Evolutionary conservation across 1,140 invertebrate genomes (phyloP).

Genomic region (Apis florea): DNA sequence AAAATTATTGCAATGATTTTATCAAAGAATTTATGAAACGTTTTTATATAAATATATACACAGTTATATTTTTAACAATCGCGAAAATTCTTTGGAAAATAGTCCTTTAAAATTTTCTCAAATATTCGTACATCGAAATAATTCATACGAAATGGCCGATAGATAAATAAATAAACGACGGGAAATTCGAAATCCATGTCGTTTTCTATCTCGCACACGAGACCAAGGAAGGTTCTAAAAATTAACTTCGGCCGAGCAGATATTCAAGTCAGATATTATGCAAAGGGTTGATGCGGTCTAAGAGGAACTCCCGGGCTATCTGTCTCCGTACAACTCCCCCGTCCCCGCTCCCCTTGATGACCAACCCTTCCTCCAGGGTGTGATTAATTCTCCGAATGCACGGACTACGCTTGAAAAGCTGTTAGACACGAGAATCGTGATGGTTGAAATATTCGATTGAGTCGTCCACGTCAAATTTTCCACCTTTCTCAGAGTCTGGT

Average conservation of each 20-base stretch:
- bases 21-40: no score
- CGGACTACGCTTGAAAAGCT: conserved; percentile 42
- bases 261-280: conserved; percentile 37
- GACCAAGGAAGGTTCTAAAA: conserved; percentile 9
- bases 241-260: conserved; percentile 6
- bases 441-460: conserved; percentile 47
- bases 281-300: conserved; percentile 43
- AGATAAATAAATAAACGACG: background rate
- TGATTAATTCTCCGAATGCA: conserved; percentile 55
- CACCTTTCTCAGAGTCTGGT: background rate
- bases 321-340: conserved; percentile 36
- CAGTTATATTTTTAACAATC: no score
- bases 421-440: conserved; percentile 34
- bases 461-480: conserved; percentile 39
- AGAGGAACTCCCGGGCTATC: conserved; percentile 47
- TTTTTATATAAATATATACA: no score
- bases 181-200: background rate
- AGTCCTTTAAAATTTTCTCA: no score
- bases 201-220: background rate
- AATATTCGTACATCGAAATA: no score
- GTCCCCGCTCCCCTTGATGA: conserved; percentile 14
- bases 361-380: conserved; percentile 24
- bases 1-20: no score
- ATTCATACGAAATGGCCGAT: background rate
- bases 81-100: no score